A percentile compares a stretch with the other conserved stretches of the same genome.
phyloP scores from a whole-genome alignment of 2,113 vertebrate species.

The Monopterus albus region DNA sequence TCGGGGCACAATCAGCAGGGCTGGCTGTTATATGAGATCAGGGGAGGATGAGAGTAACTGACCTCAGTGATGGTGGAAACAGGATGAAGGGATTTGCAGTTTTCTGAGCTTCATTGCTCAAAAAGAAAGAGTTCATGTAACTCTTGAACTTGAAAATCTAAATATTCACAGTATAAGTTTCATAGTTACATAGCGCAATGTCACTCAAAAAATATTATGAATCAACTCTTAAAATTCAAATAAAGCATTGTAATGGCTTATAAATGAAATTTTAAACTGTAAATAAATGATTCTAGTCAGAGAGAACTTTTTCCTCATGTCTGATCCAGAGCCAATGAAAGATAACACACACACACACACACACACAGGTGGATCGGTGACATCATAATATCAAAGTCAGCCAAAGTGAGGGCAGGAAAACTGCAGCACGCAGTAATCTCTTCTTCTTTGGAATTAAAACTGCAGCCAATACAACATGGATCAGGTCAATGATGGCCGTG shows the following conservation, averaged over 20 bases:
- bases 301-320: no score
- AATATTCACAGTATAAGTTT: no score
- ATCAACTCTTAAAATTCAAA: no score
- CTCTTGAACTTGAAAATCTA: no score
- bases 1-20: conserved; percentile 7
- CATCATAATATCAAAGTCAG: background rate
- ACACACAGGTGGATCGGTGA: background rate
- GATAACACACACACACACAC: background rate
- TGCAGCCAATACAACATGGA: background rate
- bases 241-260: no score
- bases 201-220: no score
- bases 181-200: no score
- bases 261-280: no score
- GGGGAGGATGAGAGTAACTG: conserved; percentile 48
- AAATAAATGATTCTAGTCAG: no score
- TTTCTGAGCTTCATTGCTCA: conserved; percentile 60
- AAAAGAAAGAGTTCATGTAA: background rate
- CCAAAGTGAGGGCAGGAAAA: background rate
- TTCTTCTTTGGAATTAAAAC: conserved; percentile 13
- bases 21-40: conserved; percentile 53
- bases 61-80: conserved; percentile 69
- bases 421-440: conserved; percentile 10
- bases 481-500: background rate
- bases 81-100: conserved; percentile 76
- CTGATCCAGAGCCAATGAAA: background rate